Percentiles rank a stretch among this genome's conserved stretches.
These are phyloP conservation scores for Pinna nobilis DNA, from an alignment of 1,140 invertebrate genomes.

Conservation along the genomic window DNA sequence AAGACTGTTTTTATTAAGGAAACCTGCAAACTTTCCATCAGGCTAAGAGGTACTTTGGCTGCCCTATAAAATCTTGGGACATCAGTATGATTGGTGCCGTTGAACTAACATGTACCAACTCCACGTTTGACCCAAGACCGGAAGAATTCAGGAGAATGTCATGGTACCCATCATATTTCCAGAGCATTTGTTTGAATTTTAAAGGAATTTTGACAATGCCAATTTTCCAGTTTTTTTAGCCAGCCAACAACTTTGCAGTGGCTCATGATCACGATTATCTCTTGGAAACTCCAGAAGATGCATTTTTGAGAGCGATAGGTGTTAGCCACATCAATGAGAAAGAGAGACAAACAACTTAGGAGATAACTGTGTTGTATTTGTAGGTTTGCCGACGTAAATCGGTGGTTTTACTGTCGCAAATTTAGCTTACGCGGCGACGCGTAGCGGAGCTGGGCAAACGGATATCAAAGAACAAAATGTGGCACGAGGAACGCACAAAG, in stretches of 20 bases:
- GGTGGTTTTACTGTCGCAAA: no score
- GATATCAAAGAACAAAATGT: constrained; percentile 35
- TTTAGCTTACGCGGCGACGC: constrained; percentile 9
- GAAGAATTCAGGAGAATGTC: constrained; percentile 2
- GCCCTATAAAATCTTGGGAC: constrained; percentile 32
- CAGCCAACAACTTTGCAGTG: constrained; percentile 28
- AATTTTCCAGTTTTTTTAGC: constrained; percentile 35
- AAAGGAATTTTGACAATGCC: constrained; percentile 18
- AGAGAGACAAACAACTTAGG: constrained; percentile 7
- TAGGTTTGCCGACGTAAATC: no score
- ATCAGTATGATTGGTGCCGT: constrained; percentile 14
- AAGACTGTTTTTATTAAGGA: constrained; percentile 4
- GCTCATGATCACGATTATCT: constrained; percentile 41
- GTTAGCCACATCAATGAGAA: constrained; percentile 21
- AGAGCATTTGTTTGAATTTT: constrained; percentile 28
- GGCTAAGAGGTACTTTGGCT: constrained; percentile 24
- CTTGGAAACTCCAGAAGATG: constrained; percentile 1
- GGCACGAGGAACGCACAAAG: constrained; percentile 41
- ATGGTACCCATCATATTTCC: constrained; percentile 24
- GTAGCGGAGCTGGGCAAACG: constrained; percentile 30
- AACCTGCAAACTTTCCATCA: constrained; percentile 32
- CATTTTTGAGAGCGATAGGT: neutral
- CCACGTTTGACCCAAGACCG: constrained; percentile 42
- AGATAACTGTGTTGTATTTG: no score
- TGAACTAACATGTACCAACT: constrained; percentile 22